Conservation (phyloP, 2,113 vertebrate genomes). For the Eurypyga helias region DNA sequence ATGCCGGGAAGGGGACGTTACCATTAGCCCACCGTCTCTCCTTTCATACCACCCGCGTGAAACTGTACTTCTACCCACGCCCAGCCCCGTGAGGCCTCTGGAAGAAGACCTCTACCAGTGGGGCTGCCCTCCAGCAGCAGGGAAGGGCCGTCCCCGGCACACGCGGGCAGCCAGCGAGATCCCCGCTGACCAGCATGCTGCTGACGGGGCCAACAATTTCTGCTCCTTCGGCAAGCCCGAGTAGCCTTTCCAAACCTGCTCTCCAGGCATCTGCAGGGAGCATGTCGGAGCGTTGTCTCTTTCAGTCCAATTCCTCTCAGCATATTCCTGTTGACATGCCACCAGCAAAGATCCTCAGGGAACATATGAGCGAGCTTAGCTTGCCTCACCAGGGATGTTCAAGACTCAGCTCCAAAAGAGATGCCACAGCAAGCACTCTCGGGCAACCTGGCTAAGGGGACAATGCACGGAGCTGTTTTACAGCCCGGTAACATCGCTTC, state of each 20-base stretch:
- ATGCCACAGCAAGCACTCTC: conserved; percentile 1
- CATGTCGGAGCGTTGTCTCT: background rate
- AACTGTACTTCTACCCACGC: fast-evolving
- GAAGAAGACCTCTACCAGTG: background rate
- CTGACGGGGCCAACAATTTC: background rate
- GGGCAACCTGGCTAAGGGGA: conserved; percentile 17
- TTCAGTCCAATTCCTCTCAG: conserved; percentile 33
- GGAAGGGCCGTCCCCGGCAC: background rate
- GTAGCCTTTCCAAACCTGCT: background rate
- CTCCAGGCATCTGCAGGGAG: conserved; percentile 2
- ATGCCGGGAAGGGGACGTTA: background rate
- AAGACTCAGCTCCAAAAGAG: conserved; percentile 42
- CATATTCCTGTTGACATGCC: conserved; percentile 43
- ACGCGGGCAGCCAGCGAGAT: background rate
- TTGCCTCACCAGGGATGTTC: conserved; percentile 40
- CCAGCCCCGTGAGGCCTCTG: background rate
- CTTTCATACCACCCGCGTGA: background rate
- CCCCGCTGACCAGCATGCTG: background rate
- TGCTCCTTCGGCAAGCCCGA: background rate
- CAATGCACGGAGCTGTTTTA: conserved; percentile 16
- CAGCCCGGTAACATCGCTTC: background rate
- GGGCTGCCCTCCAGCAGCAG: background rate
- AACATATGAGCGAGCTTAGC: conserved; percentile 38
- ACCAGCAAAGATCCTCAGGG: conserved; percentile 62
- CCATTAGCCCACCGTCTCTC: background rate